Percentiles rank a stretch among this genome's conserved stretches.
phyloP scores from a whole-genome alignment of 1,140 invertebrate species.

The Drosophila virilis region DNA sequence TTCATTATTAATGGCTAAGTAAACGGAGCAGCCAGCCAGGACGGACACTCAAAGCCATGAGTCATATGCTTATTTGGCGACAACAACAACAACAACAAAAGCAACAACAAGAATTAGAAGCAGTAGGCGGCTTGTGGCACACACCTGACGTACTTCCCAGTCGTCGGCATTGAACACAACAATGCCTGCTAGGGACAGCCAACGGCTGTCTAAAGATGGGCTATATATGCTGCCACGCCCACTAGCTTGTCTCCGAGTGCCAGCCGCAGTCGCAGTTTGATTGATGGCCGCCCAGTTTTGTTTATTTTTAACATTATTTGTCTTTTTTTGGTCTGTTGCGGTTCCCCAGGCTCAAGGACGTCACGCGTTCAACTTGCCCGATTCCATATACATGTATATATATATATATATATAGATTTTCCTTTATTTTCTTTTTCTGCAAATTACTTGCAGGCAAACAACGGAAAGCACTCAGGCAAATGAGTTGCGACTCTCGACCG shows the following conservation, averaged over 20 bases:
- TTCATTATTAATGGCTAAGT: conserved; percentile 73
- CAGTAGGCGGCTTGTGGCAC: neutral
- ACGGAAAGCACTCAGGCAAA: conserved; percentile 77
- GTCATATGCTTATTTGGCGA: conserved; percentile 67
- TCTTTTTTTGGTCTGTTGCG: neutral
- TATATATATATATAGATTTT: neutral
- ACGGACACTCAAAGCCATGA: conserved; percentile 42
- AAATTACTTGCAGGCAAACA: conserved; percentile 62
- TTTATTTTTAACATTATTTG: conserved; percentile 34
- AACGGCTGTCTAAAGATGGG: conserved; percentile 37
- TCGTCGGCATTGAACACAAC: conserved; percentile 28
- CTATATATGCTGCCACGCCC: neutral
- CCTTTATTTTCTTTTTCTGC: conserved; percentile 31
- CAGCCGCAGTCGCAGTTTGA: conserved; percentile 5
- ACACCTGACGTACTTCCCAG: conserved; percentile 59
- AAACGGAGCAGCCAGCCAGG: conserved; percentile 26
- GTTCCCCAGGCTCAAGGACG: conserved; percentile 26
- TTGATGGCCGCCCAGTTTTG: conserved; percentile 26
- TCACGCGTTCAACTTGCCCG: conserved; percentile 37
- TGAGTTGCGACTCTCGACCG: conserved; percentile 50
- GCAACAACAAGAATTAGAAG: neutral
- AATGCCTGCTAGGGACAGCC: conserved; percentile 9
- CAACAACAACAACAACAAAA: conserved; percentile 44
- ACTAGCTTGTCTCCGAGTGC: neutral
- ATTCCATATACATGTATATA: conserved; percentile 2